These are phyloP conservation scores for Acestrorhynchus altus DNA, from an alignment of 2,797 vertebrate species.

Conservation along the genomic window DNA sequence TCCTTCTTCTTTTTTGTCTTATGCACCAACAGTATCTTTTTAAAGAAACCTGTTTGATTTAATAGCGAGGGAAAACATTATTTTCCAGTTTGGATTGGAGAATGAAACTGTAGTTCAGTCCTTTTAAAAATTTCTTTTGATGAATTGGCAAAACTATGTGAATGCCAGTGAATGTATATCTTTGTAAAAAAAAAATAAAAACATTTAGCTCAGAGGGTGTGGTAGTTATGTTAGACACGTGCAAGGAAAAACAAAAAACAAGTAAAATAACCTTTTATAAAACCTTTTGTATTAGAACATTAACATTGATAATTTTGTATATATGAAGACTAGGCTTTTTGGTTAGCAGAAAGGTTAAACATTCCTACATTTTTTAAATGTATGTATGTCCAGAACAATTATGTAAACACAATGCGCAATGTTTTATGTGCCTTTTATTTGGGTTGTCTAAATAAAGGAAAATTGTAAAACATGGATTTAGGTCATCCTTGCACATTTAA, in stretches of 20 bases:
- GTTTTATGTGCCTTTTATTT: slow-evolving; percentile 99
- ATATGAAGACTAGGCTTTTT: slow-evolving; percentile 97
- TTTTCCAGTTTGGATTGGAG: slow-evolving; percentile 67
- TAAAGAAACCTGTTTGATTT: slow-evolving; percentile 44
- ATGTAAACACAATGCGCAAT: slow-evolving; percentile 95
- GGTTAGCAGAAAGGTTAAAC: slow-evolving; percentile 97
- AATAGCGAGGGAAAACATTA: slow-evolving; percentile 46
- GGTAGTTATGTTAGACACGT: slow-evolving; percentile 92
- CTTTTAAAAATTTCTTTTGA: slow-evolving; percentile 62
- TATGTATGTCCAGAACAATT: slow-evolving; percentile 97
- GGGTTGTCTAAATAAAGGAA: slow-evolving; percentile 99
- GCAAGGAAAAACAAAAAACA: slow-evolving; percentile 70
- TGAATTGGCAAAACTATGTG: slow-evolving; percentile 76
- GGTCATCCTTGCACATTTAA: slow-evolving; percentile 52
- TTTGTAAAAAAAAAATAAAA: slow-evolving; percentile 80
- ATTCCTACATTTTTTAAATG: slow-evolving; percentile 98
- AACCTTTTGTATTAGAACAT: slow-evolving; percentile 99
- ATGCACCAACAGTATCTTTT: slow-evolving; percentile 58
- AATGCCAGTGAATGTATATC: slow-evolving; percentile 89
- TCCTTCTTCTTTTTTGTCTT: slow-evolving; percentile 41
- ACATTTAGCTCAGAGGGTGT: slow-evolving; percentile 89
- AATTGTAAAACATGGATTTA: slow-evolving; percentile 75
- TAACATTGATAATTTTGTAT: slow-evolving; percentile 98
- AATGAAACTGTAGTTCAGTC: slow-evolving; percentile 63
- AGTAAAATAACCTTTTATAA: slow-evolving; percentile 96